Base-by-base conservation (phyloP, 2,113 vertebrate genomes). In the Leptodactylus fuscus region DNA sequence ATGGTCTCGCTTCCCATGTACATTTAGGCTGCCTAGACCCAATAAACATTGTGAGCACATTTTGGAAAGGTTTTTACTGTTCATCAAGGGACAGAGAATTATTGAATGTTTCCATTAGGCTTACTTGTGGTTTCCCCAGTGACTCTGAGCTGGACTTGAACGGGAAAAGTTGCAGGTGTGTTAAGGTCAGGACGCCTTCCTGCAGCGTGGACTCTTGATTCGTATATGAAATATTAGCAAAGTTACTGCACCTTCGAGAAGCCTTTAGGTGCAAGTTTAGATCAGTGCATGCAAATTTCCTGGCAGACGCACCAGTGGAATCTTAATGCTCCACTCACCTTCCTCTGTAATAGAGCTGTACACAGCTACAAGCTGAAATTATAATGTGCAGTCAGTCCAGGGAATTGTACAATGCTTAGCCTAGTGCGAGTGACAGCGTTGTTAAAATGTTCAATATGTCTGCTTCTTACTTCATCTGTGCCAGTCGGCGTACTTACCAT, bases 241-340 rank as follows among this genome's bases (percentile, higher is more conserved):
- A 89, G 92, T 92, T 87, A 90, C 91, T 90, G 91, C 91, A 93
- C 93, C 92, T 94, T 82, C 85, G 92, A 93, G 92, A 91, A 90
- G 92, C 92, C 93, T 93, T 92, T 48, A 49, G 93, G 93, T 93
- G 94, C 90, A 86, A 92, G 93, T 94, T 95, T 93, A 94, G 93
- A 94, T 95, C 94, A 93, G 94, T 88, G 88, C 94, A 92, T 95
- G 94, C 94, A 94, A 95, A 95, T 95, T 93, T 91, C 91, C 92
- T 95, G 94, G 94, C 93, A 95, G 93, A 92, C 88, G 91, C 88
- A 82, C 90, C 90, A 86, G 90, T 29, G 87, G 94, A 94, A 95
- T 95, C 94, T 94, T 94, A 94, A 95, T 95, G 93, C 90, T 90
- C 81, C 91, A 89, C 90, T 91, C 84, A 76, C 89, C 89, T 89